These are phyloP conservation scores for Sciurus vulgaris DNA, from an alignment of 2,797 vertebrate species.

Conservation along the genomic window DNA sequence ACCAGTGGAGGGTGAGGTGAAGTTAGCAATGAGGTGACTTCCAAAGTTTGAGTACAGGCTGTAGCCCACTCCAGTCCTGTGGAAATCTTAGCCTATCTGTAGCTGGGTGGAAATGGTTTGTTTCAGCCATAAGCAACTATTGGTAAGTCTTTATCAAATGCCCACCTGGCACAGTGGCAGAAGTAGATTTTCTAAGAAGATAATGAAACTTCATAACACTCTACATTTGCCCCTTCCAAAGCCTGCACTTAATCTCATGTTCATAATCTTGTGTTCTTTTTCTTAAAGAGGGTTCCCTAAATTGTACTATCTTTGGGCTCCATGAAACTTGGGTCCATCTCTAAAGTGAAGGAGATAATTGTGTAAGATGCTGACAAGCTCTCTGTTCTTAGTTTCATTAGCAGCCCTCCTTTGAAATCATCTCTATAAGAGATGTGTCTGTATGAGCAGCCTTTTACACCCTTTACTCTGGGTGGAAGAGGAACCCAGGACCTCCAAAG, in stretches of 20 bases:
- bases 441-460: not conserved
- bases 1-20: not conserved
- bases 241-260: not conserved
- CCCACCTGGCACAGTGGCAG: not conserved
- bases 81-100: not conserved
- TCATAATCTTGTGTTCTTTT: slow-evolving; percentile 43
- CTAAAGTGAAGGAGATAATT: not conserved
- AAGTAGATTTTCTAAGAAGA: slow-evolving; percentile 26
- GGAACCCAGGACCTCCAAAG: not conserved
- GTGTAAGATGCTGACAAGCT: not conserved
- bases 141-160: not conserved
- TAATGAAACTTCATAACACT: not conserved
- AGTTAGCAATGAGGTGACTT: not conserved
- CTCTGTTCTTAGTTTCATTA: slow-evolving; percentile 45
- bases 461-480: not conserved
- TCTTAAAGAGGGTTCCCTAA: slow-evolving; percentile 37
- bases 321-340: slow-evolving; percentile 1
- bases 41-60: not conserved
- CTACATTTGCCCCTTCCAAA: slow-evolving; percentile 25
- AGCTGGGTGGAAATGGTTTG: not conserved
- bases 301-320: not conserved
- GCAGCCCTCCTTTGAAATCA: slow-evolving; percentile 60
- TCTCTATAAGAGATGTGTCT: not conserved
- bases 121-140: slow-evolving; percentile 34
- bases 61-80: not conserved